phyloP scores from a whole-genome alignment of 2,888 invertebrate genomes.

The Sarcophaga carnaria region DNA sequence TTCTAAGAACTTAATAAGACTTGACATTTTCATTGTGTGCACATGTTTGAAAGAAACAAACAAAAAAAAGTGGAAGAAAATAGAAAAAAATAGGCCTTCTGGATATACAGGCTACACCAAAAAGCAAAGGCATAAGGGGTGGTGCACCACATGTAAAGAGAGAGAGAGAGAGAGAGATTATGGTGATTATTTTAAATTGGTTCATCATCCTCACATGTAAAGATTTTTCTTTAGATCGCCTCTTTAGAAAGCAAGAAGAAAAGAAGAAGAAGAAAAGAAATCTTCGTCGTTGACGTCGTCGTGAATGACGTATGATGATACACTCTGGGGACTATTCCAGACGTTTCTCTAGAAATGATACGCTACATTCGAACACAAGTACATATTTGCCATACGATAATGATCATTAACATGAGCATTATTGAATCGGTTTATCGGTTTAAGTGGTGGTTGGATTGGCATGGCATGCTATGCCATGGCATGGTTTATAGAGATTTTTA shows the following conservation, averaged over 20 bases:
- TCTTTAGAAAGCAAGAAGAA: neutral
- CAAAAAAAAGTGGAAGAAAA: neutral
- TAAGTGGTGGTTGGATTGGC: neutral
- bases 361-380: neutral
- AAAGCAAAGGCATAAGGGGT: neutral
- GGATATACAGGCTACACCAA: no score
- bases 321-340: slow-evolving; percentile 54
- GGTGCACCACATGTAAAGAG: neutral
- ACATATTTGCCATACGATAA: no score
- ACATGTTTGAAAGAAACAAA: no score
- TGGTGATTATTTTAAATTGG: slow-evolving; percentile 63
- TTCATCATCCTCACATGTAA: slow-evolving; percentile 59
- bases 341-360: slow-evolving; percentile 39
- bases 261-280: neutral
- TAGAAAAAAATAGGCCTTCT: slow-evolving; percentile 36
- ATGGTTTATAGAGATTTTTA: neutral
- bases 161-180: neutral
- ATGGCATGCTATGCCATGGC: no score
- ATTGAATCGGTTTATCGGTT: neutral
- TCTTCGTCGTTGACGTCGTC: neutral
- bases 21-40: neutral
- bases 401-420: neutral
- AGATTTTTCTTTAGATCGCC: slow-evolving; percentile 20
- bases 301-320: slow-evolving; percentile 49
- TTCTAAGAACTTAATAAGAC: slow-evolving; percentile 39